Percentiles rank a stretch among this genome's conserved stretches.
Evolutionary conservation across 2,113 vertebrate species (phyloP).

Genomic region (Acrocephalus kingi): DNA sequence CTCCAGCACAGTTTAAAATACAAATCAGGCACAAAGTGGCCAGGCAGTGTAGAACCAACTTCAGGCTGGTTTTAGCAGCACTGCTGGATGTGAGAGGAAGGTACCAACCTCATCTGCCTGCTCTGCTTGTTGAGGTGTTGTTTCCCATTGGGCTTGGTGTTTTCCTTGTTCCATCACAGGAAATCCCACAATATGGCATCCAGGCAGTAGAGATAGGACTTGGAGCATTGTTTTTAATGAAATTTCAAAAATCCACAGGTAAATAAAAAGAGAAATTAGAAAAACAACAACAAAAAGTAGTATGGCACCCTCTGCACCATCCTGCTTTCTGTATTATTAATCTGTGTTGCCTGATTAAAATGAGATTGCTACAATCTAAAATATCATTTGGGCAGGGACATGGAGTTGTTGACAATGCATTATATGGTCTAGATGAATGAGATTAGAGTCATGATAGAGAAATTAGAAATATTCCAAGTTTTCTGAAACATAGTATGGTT

Average conservation of each 20-base stretch:
- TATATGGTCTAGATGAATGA: background rate
- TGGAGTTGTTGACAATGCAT: background rate
- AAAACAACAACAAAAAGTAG: too few relatives aligned
- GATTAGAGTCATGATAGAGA: background rate
- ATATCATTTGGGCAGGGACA: background rate
- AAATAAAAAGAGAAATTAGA: background rate
- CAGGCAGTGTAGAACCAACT: background rate
- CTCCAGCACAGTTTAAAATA: background rate
- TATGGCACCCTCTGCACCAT: background rate
- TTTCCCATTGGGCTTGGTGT: background rate
- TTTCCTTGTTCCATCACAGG: too few relatives aligned
- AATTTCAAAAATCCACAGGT: background rate
- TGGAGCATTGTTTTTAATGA: background rate
- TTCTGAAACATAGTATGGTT: background rate
- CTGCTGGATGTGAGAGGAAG: background rate
- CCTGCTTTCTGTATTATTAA: background rate
- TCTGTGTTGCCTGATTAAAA: background rate
- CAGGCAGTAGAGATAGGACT: background rate
- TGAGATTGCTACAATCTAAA: background rate
- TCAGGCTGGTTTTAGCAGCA: background rate
- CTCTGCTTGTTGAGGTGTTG: rapidly evolving
- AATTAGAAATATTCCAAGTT: background rate
- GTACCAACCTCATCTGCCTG: background rate
- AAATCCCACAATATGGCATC: background rate
- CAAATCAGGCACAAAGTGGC: background rate